These are phyloP conservation scores for Lepidochrysops patricia DNA, from an alignment of 2,888 invertebrate genomes.

Conservation along the genomic window DNA sequence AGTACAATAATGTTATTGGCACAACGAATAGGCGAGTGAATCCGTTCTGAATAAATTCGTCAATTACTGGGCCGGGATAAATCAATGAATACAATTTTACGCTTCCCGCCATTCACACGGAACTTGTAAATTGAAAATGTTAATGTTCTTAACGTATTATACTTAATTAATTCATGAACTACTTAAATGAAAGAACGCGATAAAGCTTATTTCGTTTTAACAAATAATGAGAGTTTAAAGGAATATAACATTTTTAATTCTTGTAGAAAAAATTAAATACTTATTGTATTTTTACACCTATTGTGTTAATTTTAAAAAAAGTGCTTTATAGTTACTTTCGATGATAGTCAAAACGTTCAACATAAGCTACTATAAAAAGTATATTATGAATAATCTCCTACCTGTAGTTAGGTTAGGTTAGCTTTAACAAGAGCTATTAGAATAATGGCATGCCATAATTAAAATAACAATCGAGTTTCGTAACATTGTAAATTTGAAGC, in stretches of 20 bases:
- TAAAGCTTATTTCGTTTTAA: neutral
- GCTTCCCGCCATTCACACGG: conserved; percentile 19
- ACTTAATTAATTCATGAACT: neutral
- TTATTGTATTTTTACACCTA: no score
- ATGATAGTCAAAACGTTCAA: no score
- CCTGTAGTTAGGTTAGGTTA: no score
- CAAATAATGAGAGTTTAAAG: no score
- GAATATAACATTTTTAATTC: no score
- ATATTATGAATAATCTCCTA: no score
- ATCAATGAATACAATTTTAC: conserved; percentile 23
- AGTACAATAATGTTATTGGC: neutral
- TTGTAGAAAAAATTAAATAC: no score
- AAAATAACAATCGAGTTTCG: neutral
- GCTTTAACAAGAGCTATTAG: neutral
- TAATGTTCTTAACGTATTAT: neutral
- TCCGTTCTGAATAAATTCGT: conserved; percentile 17
- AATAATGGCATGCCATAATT: neutral
- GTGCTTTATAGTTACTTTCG: no score
- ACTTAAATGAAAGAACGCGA: neutral
- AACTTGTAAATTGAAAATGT: conserved; percentile 23
- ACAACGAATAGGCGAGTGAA: conserved; percentile 9
- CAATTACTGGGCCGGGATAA: conserved; percentile 19
- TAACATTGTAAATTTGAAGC: neutral
- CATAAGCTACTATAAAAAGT: no score
- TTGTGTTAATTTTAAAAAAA: no score